Evolutionary conservation across 2,797 vertebrate genomes (phyloP).

Genomic region (Novumbra hubbsi): DNA sequence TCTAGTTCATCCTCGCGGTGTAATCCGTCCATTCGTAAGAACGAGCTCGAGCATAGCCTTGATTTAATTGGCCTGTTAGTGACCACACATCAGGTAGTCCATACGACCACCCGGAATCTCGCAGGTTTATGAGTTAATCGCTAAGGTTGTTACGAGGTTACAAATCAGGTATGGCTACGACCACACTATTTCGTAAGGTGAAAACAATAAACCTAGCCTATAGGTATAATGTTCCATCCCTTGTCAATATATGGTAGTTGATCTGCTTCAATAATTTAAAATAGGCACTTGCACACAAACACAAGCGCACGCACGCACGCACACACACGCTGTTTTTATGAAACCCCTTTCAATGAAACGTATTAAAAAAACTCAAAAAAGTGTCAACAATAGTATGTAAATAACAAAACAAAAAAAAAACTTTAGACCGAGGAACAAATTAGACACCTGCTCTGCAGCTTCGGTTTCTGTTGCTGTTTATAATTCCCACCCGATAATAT

Average conservation of each 20-base stretch:
- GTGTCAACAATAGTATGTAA: no score
- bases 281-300: neutral
- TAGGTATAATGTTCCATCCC: neutral
- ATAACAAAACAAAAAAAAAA: neutral
- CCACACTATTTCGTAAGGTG: neutral
- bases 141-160: neutral
- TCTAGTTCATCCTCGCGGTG: slow-evolving; percentile 24
- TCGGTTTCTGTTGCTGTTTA: slow-evolving; percentile 9
- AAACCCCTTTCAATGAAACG: no score
- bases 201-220: neutral
- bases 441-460: slow-evolving; percentile 19
- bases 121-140: neutral
- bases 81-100: neutral
- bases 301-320: neutral
- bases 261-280: neutral
- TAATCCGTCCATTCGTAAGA: neutral
- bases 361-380: no score
- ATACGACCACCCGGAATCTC: no score
- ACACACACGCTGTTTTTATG: neutral
- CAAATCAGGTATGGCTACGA: neutral
- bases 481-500: slow-evolving; percentile 29
- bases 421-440: neutral
- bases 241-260: neutral
- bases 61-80: neutral
- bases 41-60: neutral